These are phyloP conservation scores for Ancistrus triradiatus DNA, from an alignment of 2,113 vertebrate genomes.

Conservation along the genomic window DNA sequence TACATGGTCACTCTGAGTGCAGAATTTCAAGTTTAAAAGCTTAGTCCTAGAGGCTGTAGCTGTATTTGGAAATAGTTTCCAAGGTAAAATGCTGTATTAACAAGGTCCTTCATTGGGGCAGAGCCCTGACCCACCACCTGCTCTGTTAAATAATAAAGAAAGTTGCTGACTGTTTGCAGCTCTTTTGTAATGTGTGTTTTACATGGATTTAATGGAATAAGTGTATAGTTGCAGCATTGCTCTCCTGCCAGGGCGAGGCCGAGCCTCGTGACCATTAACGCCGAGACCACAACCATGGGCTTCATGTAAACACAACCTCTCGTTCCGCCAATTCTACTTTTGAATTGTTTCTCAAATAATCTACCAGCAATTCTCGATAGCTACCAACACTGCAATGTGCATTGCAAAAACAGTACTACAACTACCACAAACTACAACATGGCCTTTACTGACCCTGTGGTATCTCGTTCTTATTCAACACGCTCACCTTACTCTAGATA, in stretches of 20 bases:
- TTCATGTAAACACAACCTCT: constrained; percentile 55
- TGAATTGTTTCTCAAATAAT: constrained; percentile 22
- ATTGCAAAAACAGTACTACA: constrained; percentile 61
- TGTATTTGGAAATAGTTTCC: too few species aligned
- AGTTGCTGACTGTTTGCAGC: constrained; percentile 42
- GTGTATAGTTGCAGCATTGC: constrained; percentile 13
- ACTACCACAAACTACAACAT: constrained; percentile 50
- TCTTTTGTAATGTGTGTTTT: constrained; percentile 34
- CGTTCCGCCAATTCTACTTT: constrained; percentile 23
- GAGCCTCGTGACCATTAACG: constrained; percentile 30
- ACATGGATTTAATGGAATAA: constrained; percentile 39
- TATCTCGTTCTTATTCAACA: constrained; percentile 27
- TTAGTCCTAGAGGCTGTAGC: too few species aligned
- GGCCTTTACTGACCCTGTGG: constrained; percentile 37
- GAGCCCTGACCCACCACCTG: constrained; percentile 40
- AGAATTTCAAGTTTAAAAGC: too few species aligned
- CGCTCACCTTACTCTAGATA: constrained; percentile 37
- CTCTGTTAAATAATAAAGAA: constrained; percentile 47
- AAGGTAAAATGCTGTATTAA: too few species aligned
- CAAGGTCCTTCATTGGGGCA: too few species aligned
- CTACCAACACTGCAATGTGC: constrained; percentile 58
- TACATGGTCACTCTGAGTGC: too few species aligned
- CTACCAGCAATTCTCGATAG: constrained; percentile 47
- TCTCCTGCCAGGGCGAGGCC: constrained; percentile 30
- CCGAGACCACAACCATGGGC: constrained; percentile 42